Base-by-base conservation (phyloP, 2,888 invertebrate species). In the Amphipyra tragopoginis region DNA sequence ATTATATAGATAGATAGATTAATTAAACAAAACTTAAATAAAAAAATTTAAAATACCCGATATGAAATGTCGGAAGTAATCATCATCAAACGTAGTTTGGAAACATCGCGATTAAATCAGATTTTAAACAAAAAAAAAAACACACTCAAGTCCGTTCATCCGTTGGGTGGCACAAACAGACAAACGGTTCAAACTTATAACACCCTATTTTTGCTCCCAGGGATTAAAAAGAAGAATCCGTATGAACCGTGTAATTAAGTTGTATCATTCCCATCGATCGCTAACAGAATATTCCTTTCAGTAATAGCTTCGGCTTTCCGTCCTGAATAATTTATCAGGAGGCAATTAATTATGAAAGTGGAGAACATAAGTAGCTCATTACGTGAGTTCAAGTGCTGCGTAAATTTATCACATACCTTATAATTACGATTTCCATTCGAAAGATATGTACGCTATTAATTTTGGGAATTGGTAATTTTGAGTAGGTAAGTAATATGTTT, bases 301-400 rank as follows among this genome's bases (percentile, higher is more conserved):
- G 64, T 75, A 77, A 72, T 68, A 68, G 65, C 79, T 65, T 52
- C 59, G 69, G 71, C 74, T 81, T 81, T 72, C 70, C 73, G 71
- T 80, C 68, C 77, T 57, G 72, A 80, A 78, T 84, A 87, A 84
- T 85, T 84, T 86, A 86, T 87, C 78, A 82, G 70, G 63, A 73
- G 75, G 76, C 80, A 82, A 86, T 88, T 86, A 84, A 86, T 86
- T 83, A 86, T 81, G 81, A 72, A 82, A 80, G 78, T 78, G 76
- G 81, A 80, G 77, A 80, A 81, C 77, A 76, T 83, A 82, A 83
- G 82, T 80, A 82, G 74, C 82, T 86, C 79, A 85, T 86, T 83
- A 83, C 72, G 63, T 65, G 75, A 77, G 81, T 83, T 86, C 76
- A 74, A 79, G 69, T 62, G 66, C 48, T 47, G 65, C 52, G 39